phyloP scores from a whole-genome alignment of 1,140 invertebrate genomes.

The Panagrolaimus sp. region DNA sequence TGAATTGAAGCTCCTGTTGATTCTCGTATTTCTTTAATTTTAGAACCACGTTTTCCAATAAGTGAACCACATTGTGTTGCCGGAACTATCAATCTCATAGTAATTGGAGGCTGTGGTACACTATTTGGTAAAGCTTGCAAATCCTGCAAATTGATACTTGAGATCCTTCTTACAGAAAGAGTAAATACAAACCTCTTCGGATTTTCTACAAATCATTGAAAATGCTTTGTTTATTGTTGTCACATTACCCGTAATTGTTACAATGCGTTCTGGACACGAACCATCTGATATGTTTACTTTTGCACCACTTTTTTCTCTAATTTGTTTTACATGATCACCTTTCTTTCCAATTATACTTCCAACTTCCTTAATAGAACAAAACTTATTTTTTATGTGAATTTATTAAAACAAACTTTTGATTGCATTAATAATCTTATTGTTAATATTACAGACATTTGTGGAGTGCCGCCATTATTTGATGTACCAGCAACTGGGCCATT shows the following conservation, averaged over 20 bases:
- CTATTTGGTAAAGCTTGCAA: slow-evolving; percentile 55
- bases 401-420: slow-evolving; percentile 80
- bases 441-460: slow-evolving; percentile 72
- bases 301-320: slow-evolving; percentile 63
- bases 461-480: slow-evolving; percentile 9
- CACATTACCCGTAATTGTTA: slow-evolving; percentile 92
- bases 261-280: slow-evolving; percentile 79
- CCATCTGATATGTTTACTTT: slow-evolving; percentile 71
- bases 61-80: slow-evolving; percentile 97
- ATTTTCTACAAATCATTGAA: slow-evolving; percentile 97
- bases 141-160: slow-evolving; percentile 22
- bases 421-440: slow-evolving; percentile 98
- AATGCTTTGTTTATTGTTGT: slow-evolving; percentile 97
- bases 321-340: slow-evolving; percentile 55
- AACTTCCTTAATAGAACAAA: slow-evolving; percentile 77
- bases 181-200: slow-evolving; percentile 71
- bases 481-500: slow-evolving; percentile 8
- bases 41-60: slow-evolving; percentile 96
- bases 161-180: too few species aligned
- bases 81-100: slow-evolving; percentile 86
- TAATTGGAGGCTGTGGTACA: slow-evolving; percentile 70
- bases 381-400: slow-evolving; percentile 8
- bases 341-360: slow-evolving; percentile 93
- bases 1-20: slow-evolving; percentile 69
- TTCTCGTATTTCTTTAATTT: slow-evolving; percentile 91